Evolutionary conservation across 2,113 vertebrate genomes (phyloP), one percentile per base, ranked within the genome.

Genomic region (Melanerpes formicivorus): DNA sequence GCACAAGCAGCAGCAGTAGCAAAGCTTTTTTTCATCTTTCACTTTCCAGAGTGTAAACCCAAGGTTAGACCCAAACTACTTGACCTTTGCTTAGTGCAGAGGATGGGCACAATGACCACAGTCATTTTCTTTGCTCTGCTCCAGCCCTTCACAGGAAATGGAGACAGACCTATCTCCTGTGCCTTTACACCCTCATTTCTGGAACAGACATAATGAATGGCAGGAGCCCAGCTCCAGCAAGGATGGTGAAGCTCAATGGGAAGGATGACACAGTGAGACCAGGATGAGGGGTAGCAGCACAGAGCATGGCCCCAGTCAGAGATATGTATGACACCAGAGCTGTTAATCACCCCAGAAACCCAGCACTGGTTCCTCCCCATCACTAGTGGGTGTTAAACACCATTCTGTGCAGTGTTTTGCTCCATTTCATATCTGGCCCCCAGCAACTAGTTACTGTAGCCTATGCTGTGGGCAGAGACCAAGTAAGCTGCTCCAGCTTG

Each of bases 231-330:
- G 63, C 65, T 73, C 44, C 37, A 56, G 3, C 2, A 1, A 7
- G 26, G 74, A 18, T 5, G 5, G 18, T 40, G 19, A 11, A 79
- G 32, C 32, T 40, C 64, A 37, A 3, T 25, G 6, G 16, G n/a
- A 80, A 50, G 21, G 18, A 2, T 4, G 22, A 22, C 66, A 55
- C 27, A 50, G 46, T 18, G 46, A 63, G 42, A 59, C 3, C 18
- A 44, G 34, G 37, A 7, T 0, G 0, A 3, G 7, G 32, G 21
- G 14, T 52, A 27, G 13, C 3, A 1, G 22, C 37, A 16, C 54
- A 40, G 48, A 40, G 37, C 22, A 1, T 0, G 3, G 64, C 67
- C 21, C 37, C 9, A 23, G 7, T 10, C 25, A 55, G 37, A 22
- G 22, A 12, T 8, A 6, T 13, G 6, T 7, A 14, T 23, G 22